These are phyloP conservation scores for Scolopax mira DNA, from an alignment of 2,113 vertebrate species.

Conservation along the genomic window DNA sequence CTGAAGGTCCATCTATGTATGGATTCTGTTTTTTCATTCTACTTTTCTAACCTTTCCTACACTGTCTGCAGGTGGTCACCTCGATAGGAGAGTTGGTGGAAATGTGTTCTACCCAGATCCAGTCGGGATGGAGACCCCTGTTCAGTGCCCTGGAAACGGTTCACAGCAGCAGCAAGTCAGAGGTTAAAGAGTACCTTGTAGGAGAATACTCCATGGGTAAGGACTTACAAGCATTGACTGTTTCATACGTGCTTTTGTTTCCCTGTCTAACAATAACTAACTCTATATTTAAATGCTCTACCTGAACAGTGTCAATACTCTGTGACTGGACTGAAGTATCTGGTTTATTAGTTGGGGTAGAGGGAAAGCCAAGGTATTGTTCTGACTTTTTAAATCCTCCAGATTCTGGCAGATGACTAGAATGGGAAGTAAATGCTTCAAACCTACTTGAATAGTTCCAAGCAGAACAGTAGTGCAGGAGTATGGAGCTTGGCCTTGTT, in stretches of 20 bases:
- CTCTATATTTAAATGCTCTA: not conserved
- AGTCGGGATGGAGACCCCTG: conserved; percentile 94
- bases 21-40: fast-evolving
- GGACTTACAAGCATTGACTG: not conserved
- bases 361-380: not conserved
- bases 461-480: not conserved
- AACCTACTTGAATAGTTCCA: not conserved
- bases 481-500: not conserved
- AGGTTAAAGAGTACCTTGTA: conserved; percentile 92
- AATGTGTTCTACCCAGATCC: conserved; percentile 93
- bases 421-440: not conserved
- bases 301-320: not conserved
- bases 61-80: conserved; percentile 84
- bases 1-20: not conserved
- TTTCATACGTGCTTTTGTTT: not conserved
- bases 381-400: not conserved
- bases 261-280: not conserved
- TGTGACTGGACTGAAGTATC: not conserved
- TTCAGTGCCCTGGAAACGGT: conserved; percentile 96
- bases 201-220: conserved; percentile 94
- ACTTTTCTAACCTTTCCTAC: not conserved
- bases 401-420: not conserved
- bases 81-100: conserved; percentile 97
- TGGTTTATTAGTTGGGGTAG: not conserved
- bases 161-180: conserved; percentile 85